These are phyloP conservation scores for Dromiciops gliroides DNA, from an alignment of 2,113 vertebrate species.

Conservation along the genomic window DNA sequence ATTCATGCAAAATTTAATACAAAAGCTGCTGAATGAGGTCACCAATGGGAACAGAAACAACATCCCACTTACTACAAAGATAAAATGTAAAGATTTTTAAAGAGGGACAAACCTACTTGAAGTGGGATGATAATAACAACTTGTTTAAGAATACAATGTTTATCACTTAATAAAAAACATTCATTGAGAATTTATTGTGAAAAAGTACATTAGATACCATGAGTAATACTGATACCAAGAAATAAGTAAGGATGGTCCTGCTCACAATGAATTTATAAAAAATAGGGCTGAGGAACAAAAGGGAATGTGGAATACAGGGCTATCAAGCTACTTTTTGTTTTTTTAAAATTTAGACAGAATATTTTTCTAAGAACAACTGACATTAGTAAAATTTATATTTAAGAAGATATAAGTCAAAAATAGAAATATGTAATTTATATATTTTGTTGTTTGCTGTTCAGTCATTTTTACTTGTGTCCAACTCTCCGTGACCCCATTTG, in stretches of 20 bases:
- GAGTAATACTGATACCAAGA: neutral
- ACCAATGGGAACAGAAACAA: neutral
- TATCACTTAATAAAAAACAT: neutral
- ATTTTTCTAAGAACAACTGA: neutral
- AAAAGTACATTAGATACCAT: neutral
- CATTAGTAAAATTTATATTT: neutral
- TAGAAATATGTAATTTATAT: neutral
- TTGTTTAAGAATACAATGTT: neutral
- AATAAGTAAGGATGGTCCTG: neutral
- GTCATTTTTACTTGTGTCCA: too few species aligned
- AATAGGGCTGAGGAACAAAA: neutral
- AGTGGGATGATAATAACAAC: neutral
- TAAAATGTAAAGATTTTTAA: neutral
- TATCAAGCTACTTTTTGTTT: neutral
- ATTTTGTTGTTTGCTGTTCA: neutral
- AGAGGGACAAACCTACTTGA: neutral
- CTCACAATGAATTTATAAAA: neutral
- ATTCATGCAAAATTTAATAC: neutral
- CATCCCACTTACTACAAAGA: neutral
- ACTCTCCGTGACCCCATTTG: too few species aligned
- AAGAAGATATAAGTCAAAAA: neutral
- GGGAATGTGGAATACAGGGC: neutral
- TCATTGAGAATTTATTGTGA: neutral
- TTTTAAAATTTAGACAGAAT: neutral
- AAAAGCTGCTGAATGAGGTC: neutral